Evolutionary conservation across 2,888 invertebrate genomes (phyloP).

Genomic region (Sylvicola cinctus): DNA sequence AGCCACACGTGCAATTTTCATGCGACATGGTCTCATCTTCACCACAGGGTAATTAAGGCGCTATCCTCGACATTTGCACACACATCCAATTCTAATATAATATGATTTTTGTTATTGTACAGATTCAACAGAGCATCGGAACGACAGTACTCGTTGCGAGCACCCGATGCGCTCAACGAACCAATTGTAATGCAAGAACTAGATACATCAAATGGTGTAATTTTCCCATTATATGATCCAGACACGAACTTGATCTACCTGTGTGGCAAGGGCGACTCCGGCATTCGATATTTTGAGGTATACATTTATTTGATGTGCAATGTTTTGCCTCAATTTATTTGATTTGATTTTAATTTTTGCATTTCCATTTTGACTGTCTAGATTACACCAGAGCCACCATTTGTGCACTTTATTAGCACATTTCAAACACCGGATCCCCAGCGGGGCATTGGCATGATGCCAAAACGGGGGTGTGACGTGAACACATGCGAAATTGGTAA

Average conservation of each 20-base stretch:
- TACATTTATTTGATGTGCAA: slow-evolving; percentile 4
- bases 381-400: slow-evolving; percentile 83
- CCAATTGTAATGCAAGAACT: slow-evolving; percentile 85
- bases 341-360: neutral
- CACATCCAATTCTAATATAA: too few species aligned
- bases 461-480: slow-evolving; percentile 90
- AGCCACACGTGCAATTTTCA: slow-evolving; percentile 75
- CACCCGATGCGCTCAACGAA: slow-evolving; percentile 67
- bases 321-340: neutral
- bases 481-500: slow-evolving; percentile 84
- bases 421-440: slow-evolving; percentile 97
- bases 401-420: slow-evolving; percentile 91
- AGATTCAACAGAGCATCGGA: slow-evolving; percentile 97
- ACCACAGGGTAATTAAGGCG: slow-evolving; percentile 59
- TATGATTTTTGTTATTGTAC: too few species aligned
- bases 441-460: slow-evolving; percentile 93
- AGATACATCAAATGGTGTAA: slow-evolving; percentile 89
- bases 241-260: slow-evolving; percentile 88
- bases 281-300: slow-evolving; percentile 79
- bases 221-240: slow-evolving; percentile 92
- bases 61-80: too few species aligned
- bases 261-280: slow-evolving; percentile 96
- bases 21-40: slow-evolving; percentile 77
- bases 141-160: slow-evolving; percentile 87
- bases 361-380: slow-evolving; percentile 12